Base-by-base conservation (phyloP, 2,797 vertebrate genomes). In the Helarctos malayanus region DNA sequence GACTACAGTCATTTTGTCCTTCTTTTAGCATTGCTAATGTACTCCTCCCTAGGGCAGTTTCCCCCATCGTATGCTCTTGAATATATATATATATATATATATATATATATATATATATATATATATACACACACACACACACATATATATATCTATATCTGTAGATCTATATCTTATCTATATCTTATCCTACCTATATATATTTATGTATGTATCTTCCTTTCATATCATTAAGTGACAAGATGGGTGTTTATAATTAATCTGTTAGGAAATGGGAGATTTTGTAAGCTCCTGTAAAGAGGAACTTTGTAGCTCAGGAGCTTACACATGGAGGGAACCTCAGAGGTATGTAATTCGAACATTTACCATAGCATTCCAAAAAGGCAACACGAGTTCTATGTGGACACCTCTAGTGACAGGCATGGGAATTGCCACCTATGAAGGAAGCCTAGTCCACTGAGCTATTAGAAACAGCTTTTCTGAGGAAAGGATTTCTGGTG, bases 211-310 rank as follows among this genome's bases (percentile, higher is more conserved):
- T 52, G 3, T 1, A 25, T 5, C 21, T 88, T 21, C 2, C n/a
- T n/a, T 81, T 85, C 23, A 7, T 76, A 32, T 47, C 0, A 35
- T 32, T 57, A 68, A 65, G n/a, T 63, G 41, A 59, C 45, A 78
- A 78, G 8, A 5, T 49, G 27, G 81, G 5, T 73, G 35, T 96
- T 83, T 79, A 54, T 47, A 76, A 29, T 4, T 59, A 8, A 52
- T 89, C 25, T 83, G 56, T 49, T 15, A 90, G 35, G 21, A 92
- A 97, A 80, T 59, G 21, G 13, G 19, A 68, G 11, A 69, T 29
- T 94, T 47, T 71, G 1, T 63, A 65, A 80, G 32, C 83, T 89
- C 5, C 69, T 96, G 47, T 57, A 63, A 92, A 81, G 32, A 88
- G 41, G 3, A 61, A 82, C 41, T 89, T 73, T 75, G 47, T 81